Conservation (phyloP, 2,797 vertebrate species). For the Tamandua tetradactyla region DNA sequence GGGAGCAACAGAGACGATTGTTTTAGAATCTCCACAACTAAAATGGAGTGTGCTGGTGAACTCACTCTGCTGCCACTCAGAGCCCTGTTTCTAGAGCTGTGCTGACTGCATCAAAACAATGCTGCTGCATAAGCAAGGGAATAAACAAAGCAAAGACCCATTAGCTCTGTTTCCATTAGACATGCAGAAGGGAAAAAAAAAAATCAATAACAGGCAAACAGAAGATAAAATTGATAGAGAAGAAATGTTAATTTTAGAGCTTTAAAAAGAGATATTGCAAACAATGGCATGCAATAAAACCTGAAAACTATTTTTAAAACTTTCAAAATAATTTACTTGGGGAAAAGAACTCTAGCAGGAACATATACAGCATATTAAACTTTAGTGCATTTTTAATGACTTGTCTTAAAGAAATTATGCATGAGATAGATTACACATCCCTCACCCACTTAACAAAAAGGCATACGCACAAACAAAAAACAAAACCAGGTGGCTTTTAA, state of each 20-base stretch:
- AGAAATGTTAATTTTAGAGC: slow-evolving; percentile 79
- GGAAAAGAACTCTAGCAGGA: slow-evolving; percentile 64
- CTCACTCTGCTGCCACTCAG: slow-evolving; percentile 8
- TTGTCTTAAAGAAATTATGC: slow-evolving; percentile 82
- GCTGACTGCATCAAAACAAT: slow-evolving; percentile 76
- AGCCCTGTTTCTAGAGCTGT: slow-evolving; percentile 58
- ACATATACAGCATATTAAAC: slow-evolving; percentile 74
- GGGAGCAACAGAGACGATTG: neutral
- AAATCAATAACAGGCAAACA: slow-evolving; percentile 80
- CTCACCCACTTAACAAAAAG: slow-evolving; percentile 73
- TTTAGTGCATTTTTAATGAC: slow-evolving; percentile 81
- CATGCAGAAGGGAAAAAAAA: slow-evolving; percentile 71
- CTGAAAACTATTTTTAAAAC: slow-evolving; percentile 77
- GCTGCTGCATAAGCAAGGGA: slow-evolving; percentile 76
- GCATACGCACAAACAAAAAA: slow-evolving; percentile 63
- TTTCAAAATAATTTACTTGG: slow-evolving; percentile 73
- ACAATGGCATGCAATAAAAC: slow-evolving; percentile 72
- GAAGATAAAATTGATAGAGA: slow-evolving; percentile 77
- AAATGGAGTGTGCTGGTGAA: neutral
- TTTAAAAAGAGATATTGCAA: slow-evolving; percentile 61
- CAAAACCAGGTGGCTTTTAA: slow-evolving; percentile 82
- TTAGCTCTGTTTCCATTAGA: slow-evolving; percentile 80
- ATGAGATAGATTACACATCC: slow-evolving; percentile 78
- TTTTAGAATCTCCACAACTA: slow-evolving; percentile 32
- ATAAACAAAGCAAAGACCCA: slow-evolving; percentile 79